Evolutionary conservation across 2,888 invertebrate species (phyloP).

Genomic region (Macropis europaea): DNA sequence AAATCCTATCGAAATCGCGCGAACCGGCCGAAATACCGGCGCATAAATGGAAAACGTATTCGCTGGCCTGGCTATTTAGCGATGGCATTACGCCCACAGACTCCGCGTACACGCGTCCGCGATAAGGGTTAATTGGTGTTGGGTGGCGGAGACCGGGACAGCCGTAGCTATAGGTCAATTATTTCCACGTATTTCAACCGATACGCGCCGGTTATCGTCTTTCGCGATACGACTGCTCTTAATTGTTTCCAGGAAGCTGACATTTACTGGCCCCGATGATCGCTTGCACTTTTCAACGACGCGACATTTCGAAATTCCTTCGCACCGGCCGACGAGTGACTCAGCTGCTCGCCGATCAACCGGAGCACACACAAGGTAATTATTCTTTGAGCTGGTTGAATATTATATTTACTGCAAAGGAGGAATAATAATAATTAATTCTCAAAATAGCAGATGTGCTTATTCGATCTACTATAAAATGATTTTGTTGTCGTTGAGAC

Average conservation of each 20-base stretch:
- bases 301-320: not conserved
- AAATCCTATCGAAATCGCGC: slow-evolving; percentile 46
- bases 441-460: no score
- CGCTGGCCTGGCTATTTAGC: slow-evolving; percentile 53
- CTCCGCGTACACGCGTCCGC: slow-evolving; percentile 46
- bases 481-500: no score
- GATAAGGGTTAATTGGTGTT: slow-evolving; percentile 71
- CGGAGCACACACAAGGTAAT: no score
- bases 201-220: slow-evolving; percentile 57
- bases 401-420: no score
- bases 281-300: not conserved
- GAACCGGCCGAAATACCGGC: slow-evolving; percentile 20
- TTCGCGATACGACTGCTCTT: slow-evolving; percentile 54
- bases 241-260: slow-evolving; percentile 64
- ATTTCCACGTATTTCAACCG: slow-evolving; percentile 67
- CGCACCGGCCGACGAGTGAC: not conserved
- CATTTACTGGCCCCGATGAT: slow-evolving; percentile 50
- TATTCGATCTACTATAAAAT: no score
- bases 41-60: slow-evolving; percentile 42
- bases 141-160: not conserved
- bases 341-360: no score
- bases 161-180: slow-evolving; percentile 67
- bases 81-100: slow-evolving; percentile 60
- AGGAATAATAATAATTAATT: no score
- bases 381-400: no score